Base-by-base conservation (phyloP, 1,140 invertebrate species). In the Drosophila trapezifrons region DNA sequence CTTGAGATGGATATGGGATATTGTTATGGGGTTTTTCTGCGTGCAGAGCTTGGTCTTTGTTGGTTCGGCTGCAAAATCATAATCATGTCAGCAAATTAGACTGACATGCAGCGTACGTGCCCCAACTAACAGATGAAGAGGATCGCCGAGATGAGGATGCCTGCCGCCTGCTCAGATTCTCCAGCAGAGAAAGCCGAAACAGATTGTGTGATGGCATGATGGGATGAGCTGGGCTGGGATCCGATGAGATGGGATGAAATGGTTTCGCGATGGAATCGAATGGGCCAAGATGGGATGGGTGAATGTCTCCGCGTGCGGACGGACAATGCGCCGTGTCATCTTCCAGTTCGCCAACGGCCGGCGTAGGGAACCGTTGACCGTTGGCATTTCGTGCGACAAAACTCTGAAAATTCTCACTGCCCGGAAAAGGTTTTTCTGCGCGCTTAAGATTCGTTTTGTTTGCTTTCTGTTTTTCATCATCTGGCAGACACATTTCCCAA, bases 1-100 rank as follows among this genome's bases (percentile, higher is more conserved):
- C 51, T 54, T 58, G 40, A 17, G 3, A 4, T 15, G 5, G 5
- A 17, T 10, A 8, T 15, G 5, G 3, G 4, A n/a, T 32, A 46
- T 38, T 58, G 6, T 40, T 27, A 27, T 60, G 32, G n/a, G 32
- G 13, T 59, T 43, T 40, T 42, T 66, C 20, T 13, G 29, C 22
- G 65, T 69, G 65, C 20, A 52, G 43, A 45, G 9, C 37, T 43
- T 54, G 62, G 59, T 60, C 75, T 65, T 49, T 66, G 58, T 67
- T 78, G 57, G 74, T 54, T 79, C 71, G 76, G 64, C 63, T 64
- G 58, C 69, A 89, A 89, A 89, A 89, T 89, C 84, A 89, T 89
- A 89, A 89, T 89, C 84, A 89, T 89, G 84, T 89, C 84, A 80
- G 80, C 84, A 89, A 89, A 89, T 89, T 89, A 78, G 85, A 84